Evolutionary conservation across 2,113 vertebrate genomes (phyloP).

Genomic region (Chaetodon auriga): DNA sequence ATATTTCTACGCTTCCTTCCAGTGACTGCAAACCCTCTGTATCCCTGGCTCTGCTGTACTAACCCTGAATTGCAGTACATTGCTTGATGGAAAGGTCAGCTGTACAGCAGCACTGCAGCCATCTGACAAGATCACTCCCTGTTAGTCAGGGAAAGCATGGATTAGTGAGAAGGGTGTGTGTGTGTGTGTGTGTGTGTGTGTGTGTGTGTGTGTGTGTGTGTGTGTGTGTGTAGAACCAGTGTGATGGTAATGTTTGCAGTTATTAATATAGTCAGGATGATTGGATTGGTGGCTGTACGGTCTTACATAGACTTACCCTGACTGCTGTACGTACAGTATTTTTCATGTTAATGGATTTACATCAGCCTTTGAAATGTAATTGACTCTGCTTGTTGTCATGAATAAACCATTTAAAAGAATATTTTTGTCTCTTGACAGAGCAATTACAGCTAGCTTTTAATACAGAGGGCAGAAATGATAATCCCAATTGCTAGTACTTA

Average conservation of each 20-base stretch:
- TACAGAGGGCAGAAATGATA: neutral
- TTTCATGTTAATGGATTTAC: neutral
- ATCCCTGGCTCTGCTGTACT: neutral
- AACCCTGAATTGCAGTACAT: constrained; percentile 25
- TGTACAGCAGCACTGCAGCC: constrained; percentile 19
- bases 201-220: neutral
- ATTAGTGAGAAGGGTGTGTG: neutral
- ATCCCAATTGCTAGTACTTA: neutral
- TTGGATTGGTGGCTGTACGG: neutral
- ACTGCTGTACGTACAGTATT: neutral
- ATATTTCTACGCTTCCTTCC: neutral
- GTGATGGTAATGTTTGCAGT: neutral
- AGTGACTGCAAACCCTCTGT: neutral
- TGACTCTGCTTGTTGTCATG: constrained; percentile 1
- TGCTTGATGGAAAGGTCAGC: constrained; percentile 56
- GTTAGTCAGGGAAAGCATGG: constrained; percentile 12
- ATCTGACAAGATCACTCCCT: constrained; percentile 32
- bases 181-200: constrained; percentile 10
- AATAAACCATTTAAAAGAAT: constrained; percentile 22
- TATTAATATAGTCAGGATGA: neutral
- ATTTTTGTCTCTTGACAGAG: constrained; percentile 3
- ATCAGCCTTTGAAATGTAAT: constrained; percentile 4
- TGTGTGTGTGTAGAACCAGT: neutral
- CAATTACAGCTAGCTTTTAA: constrained; percentile 12
- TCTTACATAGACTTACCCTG: neutral